Conservation (phyloP, 2,113 vertebrate species). For the Echinops telfairi region DNA sequence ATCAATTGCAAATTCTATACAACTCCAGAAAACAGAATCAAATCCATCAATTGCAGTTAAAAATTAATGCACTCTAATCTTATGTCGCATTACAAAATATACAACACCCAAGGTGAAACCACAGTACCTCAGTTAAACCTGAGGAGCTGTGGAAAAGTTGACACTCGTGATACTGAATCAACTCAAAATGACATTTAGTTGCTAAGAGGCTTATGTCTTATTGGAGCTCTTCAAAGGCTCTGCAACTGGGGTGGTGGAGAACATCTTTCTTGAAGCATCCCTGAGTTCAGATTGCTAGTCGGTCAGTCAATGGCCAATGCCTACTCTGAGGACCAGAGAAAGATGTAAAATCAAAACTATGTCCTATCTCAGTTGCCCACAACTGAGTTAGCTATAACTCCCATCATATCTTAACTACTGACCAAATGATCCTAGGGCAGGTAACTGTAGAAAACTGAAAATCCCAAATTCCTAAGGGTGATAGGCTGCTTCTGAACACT, state of each 20-base stretch:
- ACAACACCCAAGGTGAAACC: neutral
- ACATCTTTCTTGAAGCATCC: neutral
- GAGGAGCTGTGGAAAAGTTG: neutral
- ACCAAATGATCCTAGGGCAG: neutral
- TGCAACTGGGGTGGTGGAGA: neutral
- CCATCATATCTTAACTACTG: neutral
- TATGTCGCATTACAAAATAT: slow-evolving; percentile 33
- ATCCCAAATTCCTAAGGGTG: slow-evolving; percentile 32
- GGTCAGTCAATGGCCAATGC: neutral
- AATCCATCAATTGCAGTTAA: neutral
- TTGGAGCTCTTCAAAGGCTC: neutral
- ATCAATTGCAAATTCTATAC: slow-evolving; percentile 17
- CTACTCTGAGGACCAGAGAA: neutral
- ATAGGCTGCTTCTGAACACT: slow-evolving; percentile 10
- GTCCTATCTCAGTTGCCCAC: neutral
- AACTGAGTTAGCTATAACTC: neutral
- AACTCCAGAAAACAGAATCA: slow-evolving; percentile 59
- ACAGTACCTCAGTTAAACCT: neutral
- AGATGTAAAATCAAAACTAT: neutral
- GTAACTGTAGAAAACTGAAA: neutral
- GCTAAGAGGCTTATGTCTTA: slow-evolving; percentile 19
- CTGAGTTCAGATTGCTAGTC: neutral
- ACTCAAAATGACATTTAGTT: slow-evolving; percentile 14
- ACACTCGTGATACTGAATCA: neutral
- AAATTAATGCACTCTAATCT: slow-evolving; percentile 39